These are phyloP conservation scores for Pandemis heparana DNA, from an alignment of 2,888 invertebrate genomes.

Conservation along the genomic window DNA sequence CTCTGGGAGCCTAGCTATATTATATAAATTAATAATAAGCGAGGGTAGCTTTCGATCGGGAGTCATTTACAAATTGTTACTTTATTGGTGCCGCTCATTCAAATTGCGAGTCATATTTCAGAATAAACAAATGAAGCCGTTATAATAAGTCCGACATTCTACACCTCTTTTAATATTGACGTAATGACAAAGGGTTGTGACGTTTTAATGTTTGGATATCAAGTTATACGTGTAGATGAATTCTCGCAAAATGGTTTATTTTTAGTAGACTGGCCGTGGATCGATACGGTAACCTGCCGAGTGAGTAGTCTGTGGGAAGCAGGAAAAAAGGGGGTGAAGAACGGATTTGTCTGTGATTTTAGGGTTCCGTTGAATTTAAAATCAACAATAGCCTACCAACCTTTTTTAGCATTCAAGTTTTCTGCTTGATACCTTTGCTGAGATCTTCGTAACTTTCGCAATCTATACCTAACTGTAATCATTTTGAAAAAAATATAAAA, in stretches of 20 bases:
- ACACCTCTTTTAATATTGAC: constrained; percentile 32
- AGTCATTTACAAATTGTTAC: neutral
- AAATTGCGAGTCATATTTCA: constrained; percentile 22
- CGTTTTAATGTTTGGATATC: constrained; percentile 6
- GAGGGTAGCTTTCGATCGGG: neutral
- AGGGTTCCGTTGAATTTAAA: neutral
- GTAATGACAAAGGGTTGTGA: constrained; percentile 26
- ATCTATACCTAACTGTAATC: too few relatives aligned
- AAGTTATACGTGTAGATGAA: constrained; percentile 31
- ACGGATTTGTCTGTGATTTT: neutral
- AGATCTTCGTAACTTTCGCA: too few relatives aligned
- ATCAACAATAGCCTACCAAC: neutral
- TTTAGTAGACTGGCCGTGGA: constrained; percentile 27
- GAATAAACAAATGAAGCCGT: constrained; percentile 27
- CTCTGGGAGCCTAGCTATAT: too few relatives aligned
- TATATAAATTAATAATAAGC: too few relatives aligned
- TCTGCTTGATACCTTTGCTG: too few relatives aligned
- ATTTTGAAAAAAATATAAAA: too few relatives aligned
- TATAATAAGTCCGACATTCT: constrained; percentile 19
- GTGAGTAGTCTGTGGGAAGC: constrained; percentile 13
- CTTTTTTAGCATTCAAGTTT: too few relatives aligned
- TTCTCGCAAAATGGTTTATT: constrained; percentile 36
- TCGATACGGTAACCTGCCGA: constrained; percentile 27
- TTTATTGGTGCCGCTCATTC: neutral
- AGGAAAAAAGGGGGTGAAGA: neutral